Base-by-base conservation (phyloP, 1,140 invertebrate species). In the Bicyclus anynana region DNA sequence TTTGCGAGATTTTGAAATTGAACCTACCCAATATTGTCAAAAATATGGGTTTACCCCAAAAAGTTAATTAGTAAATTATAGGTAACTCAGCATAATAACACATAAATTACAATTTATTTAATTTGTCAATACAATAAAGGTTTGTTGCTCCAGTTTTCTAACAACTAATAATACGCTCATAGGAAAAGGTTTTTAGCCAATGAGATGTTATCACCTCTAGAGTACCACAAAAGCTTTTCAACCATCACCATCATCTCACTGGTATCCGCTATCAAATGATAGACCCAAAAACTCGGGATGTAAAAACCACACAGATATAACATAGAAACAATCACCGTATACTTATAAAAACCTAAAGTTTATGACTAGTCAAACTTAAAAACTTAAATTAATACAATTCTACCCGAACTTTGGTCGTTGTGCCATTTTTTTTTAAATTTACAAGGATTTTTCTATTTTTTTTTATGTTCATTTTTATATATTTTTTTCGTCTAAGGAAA, bases 361-460 rank as follows among this genome's bases (percentile, higher is more conserved):
- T 54, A 74, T 74, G 77, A 84, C 80, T 85, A 83, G 77, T 83
- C 61, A 69, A 74, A 72, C 70, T 77, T 79, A 77, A 72, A 62
- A 65, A 71, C 68, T 59, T n/a, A n/a, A 80, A 83, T 81, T 23
- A 23, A 23, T 23, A 4, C 7, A 23, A 23, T 23, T 23, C 7
- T 23, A 23, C 72, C 62, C 71, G 72, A 69, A 79, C 80, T 84
- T 87, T 87, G 82, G 84, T 87, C 84, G 82, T 85, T 85, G 84
- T 85, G 80, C 84, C 84, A 87, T 85, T 87, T 87, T 87, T 87
- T 87, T 87, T 44, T 4, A 17, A 67, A 56, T 56, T 59, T 67
- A 84, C 82, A 65, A 70, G 63, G 61, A 60, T 29, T 84, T 86
- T 86, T 84, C 52, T 69, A 57, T 74, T 81, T 85, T 87, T 84